A percentile compares a stretch with the other conserved stretches of the same genome.
Conservation (phyloP, 30 jellyfish, hydroid and myxozoan genomes). For the Aurelia coerulea region DNA sequence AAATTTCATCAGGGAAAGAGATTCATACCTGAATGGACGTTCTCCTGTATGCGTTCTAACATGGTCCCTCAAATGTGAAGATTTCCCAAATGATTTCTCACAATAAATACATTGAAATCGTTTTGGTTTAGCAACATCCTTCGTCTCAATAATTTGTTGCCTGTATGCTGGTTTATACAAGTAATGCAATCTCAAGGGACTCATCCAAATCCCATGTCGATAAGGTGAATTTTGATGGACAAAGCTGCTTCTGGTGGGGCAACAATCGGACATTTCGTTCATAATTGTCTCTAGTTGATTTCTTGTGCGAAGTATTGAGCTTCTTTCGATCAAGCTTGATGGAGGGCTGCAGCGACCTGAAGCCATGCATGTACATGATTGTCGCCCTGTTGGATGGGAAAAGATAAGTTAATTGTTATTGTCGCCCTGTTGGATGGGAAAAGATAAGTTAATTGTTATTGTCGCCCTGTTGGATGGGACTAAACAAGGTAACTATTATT, state of each 20-base stretch:
- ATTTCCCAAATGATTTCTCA: slow-evolving; percentile 91
- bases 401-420: no score
- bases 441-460: no score
- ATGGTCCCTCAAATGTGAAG: slow-evolving; percentile 96
- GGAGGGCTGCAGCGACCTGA: slow-evolving; percentile 37
- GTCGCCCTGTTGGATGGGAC: no score
- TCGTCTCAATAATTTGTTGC: slow-evolving; percentile 22
- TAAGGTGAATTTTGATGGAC: slow-evolving; percentile 23
- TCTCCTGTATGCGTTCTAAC: slow-evolving; percentile 99
- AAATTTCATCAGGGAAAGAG: neutral
- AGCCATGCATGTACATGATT: slow-evolving; percentile 47
- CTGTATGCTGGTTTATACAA: slow-evolving; percentile 36
- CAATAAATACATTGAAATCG: slow-evolving; percentile 96
- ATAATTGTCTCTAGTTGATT: slow-evolving; percentile 61
- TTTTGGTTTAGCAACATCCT: slow-evolving; percentile 40
- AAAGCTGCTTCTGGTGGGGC: slow-evolving; percentile 25
- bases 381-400: slow-evolving; percentile 22
- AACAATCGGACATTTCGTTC: slow-evolving; percentile 69
- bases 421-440: no score
- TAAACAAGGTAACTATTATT: neutral
- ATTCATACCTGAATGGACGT: slow-evolving; percentile 74
- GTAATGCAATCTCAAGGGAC: slow-evolving; percentile 34
- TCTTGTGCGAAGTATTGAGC: slow-evolving; percentile 38
- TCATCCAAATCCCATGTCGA: slow-evolving; percentile 38
- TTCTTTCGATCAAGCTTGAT: slow-evolving; percentile 23